phyloP scores from a whole-genome alignment of 2,797 vertebrate genomes.

The Phrynocephalus forsythii region DNA sequence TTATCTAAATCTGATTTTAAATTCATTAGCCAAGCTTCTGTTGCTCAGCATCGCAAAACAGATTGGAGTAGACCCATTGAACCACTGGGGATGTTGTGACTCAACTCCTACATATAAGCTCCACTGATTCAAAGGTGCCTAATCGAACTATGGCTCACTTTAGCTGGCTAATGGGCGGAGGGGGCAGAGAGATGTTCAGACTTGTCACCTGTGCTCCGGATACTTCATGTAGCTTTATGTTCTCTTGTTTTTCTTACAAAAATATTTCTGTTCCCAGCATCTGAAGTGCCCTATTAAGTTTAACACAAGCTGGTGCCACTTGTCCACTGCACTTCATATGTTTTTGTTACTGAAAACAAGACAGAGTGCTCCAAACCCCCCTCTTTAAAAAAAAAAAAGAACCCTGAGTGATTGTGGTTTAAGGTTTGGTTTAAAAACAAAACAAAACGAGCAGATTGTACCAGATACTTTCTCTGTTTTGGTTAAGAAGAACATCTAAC shows the following conservation, averaged over 20 bases:
- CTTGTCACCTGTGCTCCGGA: background rate
- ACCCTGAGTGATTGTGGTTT: conserved; percentile 39
- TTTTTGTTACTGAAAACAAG: background rate
- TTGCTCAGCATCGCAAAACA: too few species aligned
- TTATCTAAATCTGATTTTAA: too few species aligned
- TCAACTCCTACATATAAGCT: too few species aligned
- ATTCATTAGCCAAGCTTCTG: too few species aligned
- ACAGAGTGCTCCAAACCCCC: conserved; percentile 52
- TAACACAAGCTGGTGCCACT: background rate
- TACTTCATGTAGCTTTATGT: background rate
- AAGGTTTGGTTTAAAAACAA: conserved; percentile 47
- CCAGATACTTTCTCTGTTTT: conserved; percentile 37
- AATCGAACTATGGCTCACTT: too few species aligned
- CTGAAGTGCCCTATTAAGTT: background rate
- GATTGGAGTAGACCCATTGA: too few species aligned
- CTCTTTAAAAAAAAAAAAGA: conserved; percentile 34
- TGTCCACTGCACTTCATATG: background rate
- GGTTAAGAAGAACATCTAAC: background rate
- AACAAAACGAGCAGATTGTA: conserved; percentile 31
- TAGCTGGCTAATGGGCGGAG: background rate
- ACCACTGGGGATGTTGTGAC: too few species aligned
- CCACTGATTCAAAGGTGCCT: background rate
- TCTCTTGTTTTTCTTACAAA: background rate
- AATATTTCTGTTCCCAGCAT: background rate
- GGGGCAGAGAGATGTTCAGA: background rate